Evolutionary conservation across 1,140 invertebrate genomes (phyloP).

Genomic region (Portunus trituberculatus): DNA sequence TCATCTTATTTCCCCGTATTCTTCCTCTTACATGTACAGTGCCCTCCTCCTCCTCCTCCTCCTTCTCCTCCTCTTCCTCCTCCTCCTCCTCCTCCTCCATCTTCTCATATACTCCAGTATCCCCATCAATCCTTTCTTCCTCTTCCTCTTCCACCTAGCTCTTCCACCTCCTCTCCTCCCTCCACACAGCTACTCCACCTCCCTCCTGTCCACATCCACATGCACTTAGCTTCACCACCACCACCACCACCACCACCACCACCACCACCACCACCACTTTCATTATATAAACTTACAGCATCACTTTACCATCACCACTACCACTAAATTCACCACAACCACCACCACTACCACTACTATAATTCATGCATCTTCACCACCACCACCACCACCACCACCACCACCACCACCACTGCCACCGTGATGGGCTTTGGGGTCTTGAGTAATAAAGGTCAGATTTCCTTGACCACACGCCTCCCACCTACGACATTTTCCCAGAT

Average conservation of each 20-base stretch:
- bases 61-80: neutral
- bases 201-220: no score
- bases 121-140: neutral
- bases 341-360: neutral
- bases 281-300: neutral
- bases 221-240: no score
- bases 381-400: neutral
- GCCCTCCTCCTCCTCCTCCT: neutral
- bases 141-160: neutral
- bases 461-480: neutral
- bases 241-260: no score
- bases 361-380: neutral
- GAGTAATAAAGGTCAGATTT: no score
- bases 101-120: neutral
- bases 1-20: no score
- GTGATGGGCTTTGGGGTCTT: no score
- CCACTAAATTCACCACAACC: neutral
- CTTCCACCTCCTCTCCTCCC: neutral
- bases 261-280: neutral
- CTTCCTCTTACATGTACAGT: no score
- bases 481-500: conserved; percentile 66
- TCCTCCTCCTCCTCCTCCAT: neutral
- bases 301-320: neutral
- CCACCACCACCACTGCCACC: neutral
- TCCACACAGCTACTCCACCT: no score